Base-by-base conservation (phyloP, 2,888 invertebrate species). In the Acleris literana region DNA sequence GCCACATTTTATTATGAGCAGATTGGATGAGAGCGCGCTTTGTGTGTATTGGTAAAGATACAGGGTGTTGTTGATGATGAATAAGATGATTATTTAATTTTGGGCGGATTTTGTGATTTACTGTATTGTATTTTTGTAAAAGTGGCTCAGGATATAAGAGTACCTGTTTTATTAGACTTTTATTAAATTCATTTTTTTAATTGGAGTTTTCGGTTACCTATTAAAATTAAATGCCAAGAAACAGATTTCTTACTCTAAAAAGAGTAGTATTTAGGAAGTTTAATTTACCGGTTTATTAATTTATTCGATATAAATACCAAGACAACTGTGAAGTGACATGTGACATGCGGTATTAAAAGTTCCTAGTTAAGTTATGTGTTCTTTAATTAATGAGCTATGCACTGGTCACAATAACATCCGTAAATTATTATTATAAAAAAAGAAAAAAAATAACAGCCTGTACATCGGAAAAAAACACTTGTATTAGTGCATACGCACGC, bases 1-100 rank as follows among this genome's bases (percentile, higher is more conserved):
- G 85, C 85, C 89, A 86, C 90, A 90, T 90, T 92, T 92, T 92
- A 90, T 90, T 92, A 92, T 91, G 90, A 90, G 82, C 82, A 85
- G 87, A 90, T 91, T 87, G 86, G 89, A 82, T 74, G 83, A 73
- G 75, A 72, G 83, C 75, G 80, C 73, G 75, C 82, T 81, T 84
- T 61, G 87, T 87, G 83, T 80, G 86, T 80, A 76, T 76, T 77
- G 75, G 79, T 78, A 74, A 73, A 71, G 71, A 68, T 83, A 90
- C 84, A 87, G 90, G 77, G 0, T 88, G 90, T 17, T 60, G 39
- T 18, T 11, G 25, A 49, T 43, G 43, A 44, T 1, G 9, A 13
- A 29, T 17, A 46, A 6, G 17, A 17, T 46, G n/a, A 46, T 46
- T 46, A n/a, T n/a, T 46, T 46, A 17, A 46, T 39, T 33, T 39